These are phyloP conservation scores for Gorsachius goisagi DNA, from an alignment of 2,113 vertebrate genomes.

Conservation along the genomic window DNA sequence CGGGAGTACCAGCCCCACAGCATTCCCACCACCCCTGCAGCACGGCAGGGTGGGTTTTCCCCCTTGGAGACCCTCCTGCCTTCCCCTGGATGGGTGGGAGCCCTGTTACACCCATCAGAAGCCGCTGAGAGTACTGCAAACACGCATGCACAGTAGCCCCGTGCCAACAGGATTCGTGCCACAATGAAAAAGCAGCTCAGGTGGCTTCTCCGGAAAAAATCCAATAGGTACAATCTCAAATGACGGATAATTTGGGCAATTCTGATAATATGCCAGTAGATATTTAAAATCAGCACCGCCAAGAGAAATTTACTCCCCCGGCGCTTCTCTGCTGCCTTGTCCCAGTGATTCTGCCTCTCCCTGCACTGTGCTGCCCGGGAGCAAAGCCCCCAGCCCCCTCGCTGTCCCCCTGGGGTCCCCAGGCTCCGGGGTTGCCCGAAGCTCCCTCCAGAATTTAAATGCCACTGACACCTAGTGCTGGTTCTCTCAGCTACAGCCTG, in stretches of 20 bases:
- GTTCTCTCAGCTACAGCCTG: not conserved
- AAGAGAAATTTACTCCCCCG: not conserved
- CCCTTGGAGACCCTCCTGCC: not conserved
- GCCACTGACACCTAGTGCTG: not conserved
- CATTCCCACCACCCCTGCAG: not conserved
- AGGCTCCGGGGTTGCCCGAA: not conserved
- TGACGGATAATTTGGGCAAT: too few species aligned
- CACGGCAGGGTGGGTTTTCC: rapidly evolving
- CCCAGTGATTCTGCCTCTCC: not conserved
- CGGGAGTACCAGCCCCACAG: rapidly evolving
- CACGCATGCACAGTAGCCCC: rapidly evolving
- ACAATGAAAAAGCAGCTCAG: rapidly evolving
- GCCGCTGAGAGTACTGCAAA: not conserved
- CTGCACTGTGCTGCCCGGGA: not conserved
- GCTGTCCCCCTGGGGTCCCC: rapidly evolving
- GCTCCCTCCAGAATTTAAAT: not conserved
- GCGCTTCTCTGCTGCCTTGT: not conserved
- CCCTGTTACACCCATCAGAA: not conserved
- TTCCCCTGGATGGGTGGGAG: not conserved
- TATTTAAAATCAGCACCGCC: not conserved
- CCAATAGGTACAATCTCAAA: too few species aligned
- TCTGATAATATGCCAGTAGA: not conserved
- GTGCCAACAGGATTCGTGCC: not conserved
- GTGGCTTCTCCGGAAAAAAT: not conserved
- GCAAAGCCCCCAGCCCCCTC: not conserved